Evolutionary conservation across 2,888 invertebrate genomes (phyloP).

Genomic region (Pardosa pseudoannulata): DNA sequence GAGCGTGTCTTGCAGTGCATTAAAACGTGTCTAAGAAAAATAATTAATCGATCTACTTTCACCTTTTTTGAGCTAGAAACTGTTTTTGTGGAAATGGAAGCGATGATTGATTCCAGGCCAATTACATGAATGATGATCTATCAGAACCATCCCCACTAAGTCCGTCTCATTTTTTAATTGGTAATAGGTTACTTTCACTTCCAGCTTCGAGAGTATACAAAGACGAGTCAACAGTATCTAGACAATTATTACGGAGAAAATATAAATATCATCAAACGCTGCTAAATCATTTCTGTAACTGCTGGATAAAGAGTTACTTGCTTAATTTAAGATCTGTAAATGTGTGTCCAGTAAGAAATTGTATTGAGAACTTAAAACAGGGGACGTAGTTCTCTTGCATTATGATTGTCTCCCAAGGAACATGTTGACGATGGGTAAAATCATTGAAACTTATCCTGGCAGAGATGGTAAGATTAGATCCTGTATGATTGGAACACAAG

Average conservation of each 20-base stretch:
- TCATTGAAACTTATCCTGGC: no score
- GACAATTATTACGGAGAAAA: neutral
- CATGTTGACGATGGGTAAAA: no score
- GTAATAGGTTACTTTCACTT: neutral
- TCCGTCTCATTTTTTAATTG: neutral
- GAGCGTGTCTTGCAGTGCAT: neutral
- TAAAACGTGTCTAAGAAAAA: slow-evolving; percentile 1
- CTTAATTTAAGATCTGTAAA: no score
- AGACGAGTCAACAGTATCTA: neutral
- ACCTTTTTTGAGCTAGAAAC: neutral
- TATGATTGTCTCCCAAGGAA: no score
- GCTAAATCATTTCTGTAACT: neutral
- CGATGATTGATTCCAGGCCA: no score
- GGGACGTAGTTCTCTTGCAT: no score
- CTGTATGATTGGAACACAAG: no score
- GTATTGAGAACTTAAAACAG: no score
- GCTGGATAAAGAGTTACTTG: no score
- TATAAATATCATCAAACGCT: neutral
- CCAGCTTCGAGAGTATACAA: neutral
- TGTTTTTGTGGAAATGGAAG: no score
- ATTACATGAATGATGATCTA: neutral
- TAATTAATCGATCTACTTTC: neutral
- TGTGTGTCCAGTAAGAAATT: no score
- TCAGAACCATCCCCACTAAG: neutral
- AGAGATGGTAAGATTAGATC: no score